Conservation (phyloP, 2,797 vertebrate genomes). For the Chaunax sp. region DNA sequence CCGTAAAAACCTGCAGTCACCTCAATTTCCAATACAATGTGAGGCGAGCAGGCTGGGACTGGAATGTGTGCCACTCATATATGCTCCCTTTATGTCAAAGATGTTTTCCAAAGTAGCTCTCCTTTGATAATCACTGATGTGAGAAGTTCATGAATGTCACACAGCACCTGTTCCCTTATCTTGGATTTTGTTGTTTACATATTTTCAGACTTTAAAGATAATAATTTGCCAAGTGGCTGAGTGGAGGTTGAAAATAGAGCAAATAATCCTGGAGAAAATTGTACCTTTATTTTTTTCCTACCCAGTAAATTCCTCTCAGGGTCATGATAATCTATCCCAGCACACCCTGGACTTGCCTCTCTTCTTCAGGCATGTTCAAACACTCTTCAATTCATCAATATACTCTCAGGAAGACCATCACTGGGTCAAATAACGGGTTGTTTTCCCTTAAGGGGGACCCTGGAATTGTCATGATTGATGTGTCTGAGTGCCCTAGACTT, state of each 20-base stretch:
- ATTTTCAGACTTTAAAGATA: conserved; percentile 44
- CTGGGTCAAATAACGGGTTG: conserved; percentile 59
- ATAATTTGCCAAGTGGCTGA: conserved; percentile 48
- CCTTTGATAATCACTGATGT: conserved; percentile 72
- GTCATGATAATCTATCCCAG: conserved; percentile 34
- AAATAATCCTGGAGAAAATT: conserved; percentile 24
- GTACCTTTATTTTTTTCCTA: conserved; percentile 34
- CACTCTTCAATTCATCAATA: conserved; percentile 60
- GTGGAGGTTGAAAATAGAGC: conserved; percentile 20
- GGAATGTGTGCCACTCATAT: conserved; percentile 68
- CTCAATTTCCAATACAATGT: conserved; percentile 45
- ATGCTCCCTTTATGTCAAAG: conserved; percentile 58
- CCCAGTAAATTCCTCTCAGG: conserved; percentile 49
- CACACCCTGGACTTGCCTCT: conserved; percentile 35
- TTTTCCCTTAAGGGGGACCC: conserved; percentile 50
- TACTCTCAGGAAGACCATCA: conserved; percentile 40
- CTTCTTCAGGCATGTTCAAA: conserved; percentile 53
- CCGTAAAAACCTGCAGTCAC: conserved; percentile 48
- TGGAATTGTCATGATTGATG: conserved; percentile 69
- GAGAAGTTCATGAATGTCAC: conserved; percentile 59
- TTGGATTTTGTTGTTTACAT: conserved; percentile 64
- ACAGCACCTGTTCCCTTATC: conserved; percentile 73
- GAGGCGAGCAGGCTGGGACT: conserved; percentile 58
- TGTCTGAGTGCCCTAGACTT: conserved; percentile 55
- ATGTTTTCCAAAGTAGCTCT: conserved; percentile 69